Evolutionary conservation across 2,113 vertebrate genomes (phyloP).

Genomic region (human): GRCh38 chrX:155346001-155346500

Average conservation of each 20-base stretch:
- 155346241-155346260: background rate
- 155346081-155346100: background rate
- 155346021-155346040: background rate
- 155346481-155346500: background rate
- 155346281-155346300: background rate
- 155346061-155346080: background rate
- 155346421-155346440: background rate
- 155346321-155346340: background rate
- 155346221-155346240: background rate
- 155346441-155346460: background rate
- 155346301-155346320: background rate
- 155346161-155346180: background rate
- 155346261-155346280: background rate
- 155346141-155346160: background rate
- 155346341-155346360: background rate
- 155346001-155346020: background rate
- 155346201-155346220: background rate
- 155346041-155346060: background rate
- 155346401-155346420: background rate
- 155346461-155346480: background rate
- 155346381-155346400: background rate
- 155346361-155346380: background rate
- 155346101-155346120: background rate
- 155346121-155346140: background rate
- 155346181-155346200: background rate